Percentiles rank a stretch among this genome's conserved stretches.
phyloP scores from a whole-genome alignment of 2,113 vertebrate species.

The Leptobrachium ailaonicum region DNA sequence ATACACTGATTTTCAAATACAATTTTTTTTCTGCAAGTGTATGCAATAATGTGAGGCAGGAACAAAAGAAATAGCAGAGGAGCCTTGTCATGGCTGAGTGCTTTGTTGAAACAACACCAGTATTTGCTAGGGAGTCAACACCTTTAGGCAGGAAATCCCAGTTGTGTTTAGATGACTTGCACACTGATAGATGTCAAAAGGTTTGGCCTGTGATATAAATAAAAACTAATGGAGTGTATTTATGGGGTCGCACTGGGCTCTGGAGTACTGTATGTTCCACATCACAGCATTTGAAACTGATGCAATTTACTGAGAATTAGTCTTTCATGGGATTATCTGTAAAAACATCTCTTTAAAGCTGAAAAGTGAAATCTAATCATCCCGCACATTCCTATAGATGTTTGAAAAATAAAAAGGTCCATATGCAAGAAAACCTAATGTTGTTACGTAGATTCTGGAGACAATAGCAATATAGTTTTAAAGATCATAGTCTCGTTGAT shows the following conservation, averaged over 20 bases:
- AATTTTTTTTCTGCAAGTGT: background rate
- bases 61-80: background rate
- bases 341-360: background rate
- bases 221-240: conserved; percentile 23
- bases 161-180: conserved; percentile 24
- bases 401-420: background rate
- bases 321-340: background rate
- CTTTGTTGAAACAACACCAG: conserved; percentile 26
- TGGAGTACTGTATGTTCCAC: conserved; percentile 15
- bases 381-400: background rate
- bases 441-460: too few species aligned
- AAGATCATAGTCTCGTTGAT: too few species aligned
- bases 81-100: conserved; percentile 23
- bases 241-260: conserved; percentile 2
- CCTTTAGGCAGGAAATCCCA: conserved; percentile 26
- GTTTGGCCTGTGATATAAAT: conserved; percentile 11
- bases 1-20: background rate
- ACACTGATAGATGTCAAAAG: conserved; percentile 35
- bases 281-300: conserved; percentile 25
- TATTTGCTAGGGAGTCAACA: conserved; percentile 26
- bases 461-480: too few species aligned
- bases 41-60: background rate
- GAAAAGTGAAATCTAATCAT: background rate
- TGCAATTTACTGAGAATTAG: conserved; percentile 3
- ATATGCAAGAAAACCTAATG: background rate